Conservation (phyloP, 2,113 vertebrate genomes). For the Dicrurus megarhynchus region DNA sequence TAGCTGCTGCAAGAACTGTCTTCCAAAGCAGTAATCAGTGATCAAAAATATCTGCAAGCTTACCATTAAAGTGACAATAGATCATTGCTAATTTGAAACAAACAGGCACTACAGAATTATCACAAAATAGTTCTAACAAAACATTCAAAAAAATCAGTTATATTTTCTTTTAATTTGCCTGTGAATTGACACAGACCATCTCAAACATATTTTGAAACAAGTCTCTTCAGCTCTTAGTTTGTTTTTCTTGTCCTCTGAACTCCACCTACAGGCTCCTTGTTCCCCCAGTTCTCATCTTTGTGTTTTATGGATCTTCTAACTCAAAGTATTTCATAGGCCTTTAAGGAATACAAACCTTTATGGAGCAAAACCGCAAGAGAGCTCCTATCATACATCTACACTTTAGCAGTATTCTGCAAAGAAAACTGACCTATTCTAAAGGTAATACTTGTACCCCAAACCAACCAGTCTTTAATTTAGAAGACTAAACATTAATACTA, state of each 20-base stretch:
- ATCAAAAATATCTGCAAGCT: not conserved
- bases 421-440: not conserved
- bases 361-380: not conserved
- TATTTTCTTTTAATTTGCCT: not conserved
- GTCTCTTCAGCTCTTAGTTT: not conserved
- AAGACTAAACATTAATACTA: not conserved
- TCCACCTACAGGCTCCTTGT: not conserved
- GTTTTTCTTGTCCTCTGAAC: not conserved
- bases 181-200: not conserved
- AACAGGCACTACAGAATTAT: not conserved
- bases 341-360: not conserved
- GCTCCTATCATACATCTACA: rapidly evolving
- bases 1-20: not conserved
- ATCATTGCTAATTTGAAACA: not conserved
- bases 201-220: not conserved
- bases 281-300: not conserved
- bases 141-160: rapidly evolving
- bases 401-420: not conserved
- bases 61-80: not conserved
- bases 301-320: not conserved
- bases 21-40: not conserved
- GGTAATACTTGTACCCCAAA: not conserved
- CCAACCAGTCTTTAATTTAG: not conserved
- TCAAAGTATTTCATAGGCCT: not conserved
- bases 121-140: not conserved